Percentiles rank a stretch among this genome's conserved stretches.
Evolutionary conservation across 2,888 invertebrate genomes (phyloP).

Genomic region (Penaeus monodon): DNA sequence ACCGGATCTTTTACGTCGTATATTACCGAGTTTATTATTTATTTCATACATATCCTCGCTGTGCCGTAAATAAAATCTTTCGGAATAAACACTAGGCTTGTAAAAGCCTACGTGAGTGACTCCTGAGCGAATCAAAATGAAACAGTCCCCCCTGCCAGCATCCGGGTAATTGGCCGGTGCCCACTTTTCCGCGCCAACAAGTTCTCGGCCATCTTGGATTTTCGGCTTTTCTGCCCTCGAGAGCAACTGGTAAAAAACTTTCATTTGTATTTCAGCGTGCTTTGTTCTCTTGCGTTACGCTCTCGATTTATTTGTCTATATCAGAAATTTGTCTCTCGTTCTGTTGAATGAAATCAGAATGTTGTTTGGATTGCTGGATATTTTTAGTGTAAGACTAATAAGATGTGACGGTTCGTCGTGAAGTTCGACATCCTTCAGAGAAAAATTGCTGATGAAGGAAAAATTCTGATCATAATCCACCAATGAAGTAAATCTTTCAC

Average conservation of each 20-base stretch:
- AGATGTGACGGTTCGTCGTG: too few relatives aligned
- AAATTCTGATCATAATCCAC: constrained; percentile 31
- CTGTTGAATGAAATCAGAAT: too few relatives aligned
- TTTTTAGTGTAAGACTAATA: too few relatives aligned
- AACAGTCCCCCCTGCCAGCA: constrained; percentile 5
- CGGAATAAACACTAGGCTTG: too few relatives aligned
- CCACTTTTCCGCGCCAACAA: constrained; percentile 47
- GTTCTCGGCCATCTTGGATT: constrained; percentile 19
- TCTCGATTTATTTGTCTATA: too few relatives aligned
- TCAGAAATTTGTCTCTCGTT: too few relatives aligned
- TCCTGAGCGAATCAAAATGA: constrained; percentile 7
- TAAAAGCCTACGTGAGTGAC: too few relatives aligned
- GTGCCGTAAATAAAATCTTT: too few relatives aligned
- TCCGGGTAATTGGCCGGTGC: constrained; percentile 33
- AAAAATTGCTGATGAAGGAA: background rate
- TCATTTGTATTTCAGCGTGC: constrained; percentile 2
- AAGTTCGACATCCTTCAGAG: background rate
- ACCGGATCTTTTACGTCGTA: background rate
- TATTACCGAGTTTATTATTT: too few relatives aligned
- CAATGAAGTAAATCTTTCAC: constrained; percentile 38
- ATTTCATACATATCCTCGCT: too few relatives aligned
- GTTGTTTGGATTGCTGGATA: too few relatives aligned
- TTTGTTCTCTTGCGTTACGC: background rate
- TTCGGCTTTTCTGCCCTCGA: constrained; percentile 20
- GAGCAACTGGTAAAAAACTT: background rate